Evolutionary conservation across 2,888 invertebrate species (phyloP), one percentile per base, ranked within the genome.

Genomic region (Drosophila kambysellisi): DNA sequence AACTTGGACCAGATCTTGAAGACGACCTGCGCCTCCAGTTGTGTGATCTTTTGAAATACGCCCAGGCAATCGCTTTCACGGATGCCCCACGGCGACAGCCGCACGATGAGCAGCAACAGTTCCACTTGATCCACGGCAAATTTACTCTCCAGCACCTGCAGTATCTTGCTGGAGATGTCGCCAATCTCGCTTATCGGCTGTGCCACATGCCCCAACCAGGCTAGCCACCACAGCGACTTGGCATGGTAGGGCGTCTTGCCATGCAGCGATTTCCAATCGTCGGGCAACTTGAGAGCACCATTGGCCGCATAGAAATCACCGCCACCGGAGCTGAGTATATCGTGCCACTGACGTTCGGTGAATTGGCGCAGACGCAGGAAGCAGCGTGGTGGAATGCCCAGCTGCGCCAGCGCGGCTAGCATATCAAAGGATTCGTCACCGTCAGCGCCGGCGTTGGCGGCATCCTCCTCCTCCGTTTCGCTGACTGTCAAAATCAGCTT

Each of bases 81-180:
- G 53, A 98, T 94, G 3, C 98, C 98, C 91, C 96, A 95, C 63
- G 96, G 95, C 9, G 97, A 95, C 4, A 96, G 95, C 0, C 96
- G 95, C 68, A 97, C 93, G 71, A 97, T 94, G 3, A 97, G 95
- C 43, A 97, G 93, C 61, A 97, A 95, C 59, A 94, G 94, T 89
- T 95, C 95, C 20, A 96, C 96, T 74, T 95, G 94, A 35, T 95
- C 95, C 46, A 94, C 94, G 0, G 96, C 96, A 54, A 97, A 94
- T 58, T 96, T 95, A 2, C 94, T 94, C 92, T 96, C 95, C 68
- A 97, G 93, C 92, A 96, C 95, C 65, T 94, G 92, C 75, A 94
- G 94, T 74, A 96, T 94, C 91, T 96, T 96, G 37, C 95, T 95
- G 53, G 94, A 93, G 30, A 95, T 93, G 78, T 94, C 93, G 1